Base-by-base conservation (phyloP, 2,888 invertebrate genomes). In the Argynnis bischoffii region DNA sequence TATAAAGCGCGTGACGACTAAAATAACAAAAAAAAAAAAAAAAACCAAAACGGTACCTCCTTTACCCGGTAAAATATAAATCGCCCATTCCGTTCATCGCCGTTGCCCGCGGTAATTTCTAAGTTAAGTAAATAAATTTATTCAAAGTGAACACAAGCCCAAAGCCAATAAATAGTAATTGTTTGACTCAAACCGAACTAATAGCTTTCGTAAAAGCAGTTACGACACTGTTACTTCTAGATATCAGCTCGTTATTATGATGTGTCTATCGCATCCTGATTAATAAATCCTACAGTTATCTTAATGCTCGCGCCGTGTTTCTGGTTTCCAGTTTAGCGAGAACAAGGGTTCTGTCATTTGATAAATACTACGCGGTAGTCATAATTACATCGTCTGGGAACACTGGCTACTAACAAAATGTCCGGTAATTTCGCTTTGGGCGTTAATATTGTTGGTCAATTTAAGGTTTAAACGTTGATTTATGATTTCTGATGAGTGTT, bases 241-340 rank as follows among this genome's bases (percentile, higher is more conserved):
- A 35, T 51, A 61, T 51, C 61, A 5, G 15, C 14, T 53, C 35
- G 59, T 8, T 50, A 50, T 65, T 54, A 59, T 59, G 65, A 66
- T 53, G 59, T 50, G 64, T 59, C 59, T 63, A 64, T 64, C 64
- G 63, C 57, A 65, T 67, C 65, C 70, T 70, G 70, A 70, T 67
- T 67, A 70, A 70, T 70, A 70, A 70, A 70, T 70, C 67, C 63
- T n/a, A 35, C 31, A n/a, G 61, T 64, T 67, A 70, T 63, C 68
- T 70, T 65, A 69, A 67, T 67, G 63, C 59, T 50, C 1, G 46
- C 31, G 35, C 66, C 69, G 60, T 67, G 67, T 65, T 51, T 55
- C 55, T 64, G 21, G 61, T 54, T 70, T 70, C 64, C 56, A 26
- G 67, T 57, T 61, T 15, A 35, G 16, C 65, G 6, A 21, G 55